Conservation (phyloP, 2,888 invertebrate genomes). For the Ephialtes manifestator region DNA sequence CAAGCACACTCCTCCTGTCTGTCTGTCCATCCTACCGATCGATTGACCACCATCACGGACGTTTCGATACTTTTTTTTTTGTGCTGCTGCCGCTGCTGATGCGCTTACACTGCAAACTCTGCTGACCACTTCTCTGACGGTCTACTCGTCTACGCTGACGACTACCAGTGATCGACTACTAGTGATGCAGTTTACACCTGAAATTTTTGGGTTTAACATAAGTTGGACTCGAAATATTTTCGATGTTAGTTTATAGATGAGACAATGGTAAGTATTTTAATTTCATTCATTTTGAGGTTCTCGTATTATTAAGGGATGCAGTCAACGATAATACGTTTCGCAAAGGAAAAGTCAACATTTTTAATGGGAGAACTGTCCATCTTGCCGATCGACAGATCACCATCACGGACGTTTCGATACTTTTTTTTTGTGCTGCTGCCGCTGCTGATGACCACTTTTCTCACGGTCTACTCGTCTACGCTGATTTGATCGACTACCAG, state of each 20-base stretch:
- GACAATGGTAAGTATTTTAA: neutral
- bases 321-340: neutral
- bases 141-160: slow-evolving; percentile 3
- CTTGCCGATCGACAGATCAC: slow-evolving; percentile 58
- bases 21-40: slow-evolving; percentile 48
- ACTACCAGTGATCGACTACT: neutral
- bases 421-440: neutral
- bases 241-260: neutral
- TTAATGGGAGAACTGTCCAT: slow-evolving; percentile 28
- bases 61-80: slow-evolving; percentile 12
- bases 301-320: neutral
- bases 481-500: neutral
- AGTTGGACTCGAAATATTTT: neutral
- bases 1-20: slow-evolving; percentile 40
- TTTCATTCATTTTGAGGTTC: neutral
- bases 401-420: slow-evolving; percentile 25
- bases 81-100: neutral
- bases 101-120: neutral
- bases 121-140: slow-evolving; percentile 1
- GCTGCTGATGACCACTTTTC: neutral
- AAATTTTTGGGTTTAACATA: neutral
- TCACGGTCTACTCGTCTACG: slow-evolving; percentile 1
- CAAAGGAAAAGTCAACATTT: neutral
- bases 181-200: neutral
- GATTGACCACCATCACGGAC: slow-evolving; percentile 56